Conservation (phyloP, 2,797 vertebrate species). For the Coracias cyanogaster region DNA sequence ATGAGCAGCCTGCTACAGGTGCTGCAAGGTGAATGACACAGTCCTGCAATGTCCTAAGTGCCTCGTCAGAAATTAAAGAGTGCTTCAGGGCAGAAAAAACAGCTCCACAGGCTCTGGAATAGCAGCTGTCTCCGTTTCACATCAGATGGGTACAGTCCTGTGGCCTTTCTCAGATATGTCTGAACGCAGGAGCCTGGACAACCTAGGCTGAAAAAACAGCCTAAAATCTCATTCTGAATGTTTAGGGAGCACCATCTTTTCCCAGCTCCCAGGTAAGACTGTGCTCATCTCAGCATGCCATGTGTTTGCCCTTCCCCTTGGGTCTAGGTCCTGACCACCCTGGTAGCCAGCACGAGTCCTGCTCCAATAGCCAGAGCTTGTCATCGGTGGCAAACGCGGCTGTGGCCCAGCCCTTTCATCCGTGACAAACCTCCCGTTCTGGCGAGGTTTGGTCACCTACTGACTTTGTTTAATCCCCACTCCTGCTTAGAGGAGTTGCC, state of each 20-base stretch:
- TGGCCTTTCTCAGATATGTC: not conserved
- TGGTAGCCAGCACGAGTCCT: not conserved
- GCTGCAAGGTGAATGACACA: not conserved
- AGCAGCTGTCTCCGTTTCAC: not conserved
- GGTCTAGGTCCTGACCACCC: not conserved
- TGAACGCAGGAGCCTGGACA: not conserved
- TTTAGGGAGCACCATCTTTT: not conserved
- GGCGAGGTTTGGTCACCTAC: not conserved
- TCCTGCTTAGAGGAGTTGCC: not conserved
- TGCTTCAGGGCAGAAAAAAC: not conserved
- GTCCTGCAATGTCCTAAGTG: fast-evolving
- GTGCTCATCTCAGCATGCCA: not conserved
- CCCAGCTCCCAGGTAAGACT: not conserved
- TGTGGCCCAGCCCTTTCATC: not conserved
- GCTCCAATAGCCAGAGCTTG: not conserved
- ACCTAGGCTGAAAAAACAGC: not conserved
- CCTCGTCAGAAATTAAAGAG: not conserved
- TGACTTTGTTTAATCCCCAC: not conserved
- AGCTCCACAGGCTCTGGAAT: not conserved
- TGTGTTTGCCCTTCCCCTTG: not conserved
- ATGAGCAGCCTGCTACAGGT: not conserved
- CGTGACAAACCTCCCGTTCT: not conserved
- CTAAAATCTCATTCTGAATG: not conserved
- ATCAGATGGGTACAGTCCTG: fast-evolving
- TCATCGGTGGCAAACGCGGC: not conserved